Conservation (phyloP, 1,140 invertebrate species). For the Drosophila fuyamai region DNA sequence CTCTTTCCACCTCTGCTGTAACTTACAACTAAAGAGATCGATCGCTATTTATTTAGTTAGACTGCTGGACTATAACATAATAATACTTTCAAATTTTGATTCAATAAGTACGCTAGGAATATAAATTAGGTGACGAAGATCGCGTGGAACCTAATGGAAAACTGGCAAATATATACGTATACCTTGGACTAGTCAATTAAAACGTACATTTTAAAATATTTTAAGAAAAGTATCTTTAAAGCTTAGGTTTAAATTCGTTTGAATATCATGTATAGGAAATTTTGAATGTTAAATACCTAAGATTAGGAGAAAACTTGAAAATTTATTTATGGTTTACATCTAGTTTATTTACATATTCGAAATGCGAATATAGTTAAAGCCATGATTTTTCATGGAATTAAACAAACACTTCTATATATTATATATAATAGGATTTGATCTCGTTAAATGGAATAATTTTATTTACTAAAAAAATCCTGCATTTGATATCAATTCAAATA, state of each 20-base stretch:
- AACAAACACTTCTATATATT: neutral
- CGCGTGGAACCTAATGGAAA: constrained; percentile 60
- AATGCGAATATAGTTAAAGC: too few species aligned
- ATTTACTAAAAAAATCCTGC: neutral
- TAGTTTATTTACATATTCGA: constrained; percentile 12
- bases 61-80: constrained; percentile 78
- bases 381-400: neutral
- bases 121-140: constrained; percentile 59
- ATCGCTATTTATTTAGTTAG: constrained; percentile 76
- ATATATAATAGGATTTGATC: neutral
- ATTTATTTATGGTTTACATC: neutral
- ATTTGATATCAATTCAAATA: too few species aligned
- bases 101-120: constrained; percentile 56
- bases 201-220: constrained; percentile 23
- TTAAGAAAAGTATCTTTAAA: neutral
- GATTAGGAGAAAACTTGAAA: constrained; percentile 6
- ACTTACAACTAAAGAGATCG: constrained; percentile 79
- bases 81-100: constrained; percentile 70
- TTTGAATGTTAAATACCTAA: neutral
- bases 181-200: constrained; percentile 17
- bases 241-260: constrained; percentile 10
- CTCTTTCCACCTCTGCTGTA: constrained; percentile 34
- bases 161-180: neutral
- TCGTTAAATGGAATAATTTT: neutral
- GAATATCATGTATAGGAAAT: neutral